phyloP scores from a whole-genome alignment of 2,113 vertebrate species.

The Zapus hudsonius region DNA sequence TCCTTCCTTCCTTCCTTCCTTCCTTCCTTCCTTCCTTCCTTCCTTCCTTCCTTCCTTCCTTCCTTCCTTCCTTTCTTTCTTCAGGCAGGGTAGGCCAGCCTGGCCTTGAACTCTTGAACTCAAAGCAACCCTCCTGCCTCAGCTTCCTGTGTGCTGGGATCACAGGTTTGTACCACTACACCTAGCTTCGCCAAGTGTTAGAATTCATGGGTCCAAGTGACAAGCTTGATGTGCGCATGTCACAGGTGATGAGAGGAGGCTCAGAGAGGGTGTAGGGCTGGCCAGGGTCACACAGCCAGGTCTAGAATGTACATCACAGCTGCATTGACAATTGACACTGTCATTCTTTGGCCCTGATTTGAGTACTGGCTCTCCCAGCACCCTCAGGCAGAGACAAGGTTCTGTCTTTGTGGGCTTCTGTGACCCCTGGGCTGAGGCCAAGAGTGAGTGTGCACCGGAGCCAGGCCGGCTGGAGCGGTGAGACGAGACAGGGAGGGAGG shows the following conservation, averaged over 20 bases:
- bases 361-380: not conserved
- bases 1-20: no score
- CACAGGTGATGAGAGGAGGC: not conserved
- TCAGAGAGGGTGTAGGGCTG: not conserved
- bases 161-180: not conserved
- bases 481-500: rapidly evolving
- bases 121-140: not conserved
- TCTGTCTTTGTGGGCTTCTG: not conserved
- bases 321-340: no score
- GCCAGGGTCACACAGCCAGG: not conserved
- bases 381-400: not conserved
- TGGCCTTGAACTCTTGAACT: not conserved
- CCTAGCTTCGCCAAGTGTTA: not conserved
- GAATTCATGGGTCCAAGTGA: not conserved
- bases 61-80: not conserved
- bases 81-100: not conserved
- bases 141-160: not conserved
- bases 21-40: no score
- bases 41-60: no score
- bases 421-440: not conserved
- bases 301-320: not conserved
- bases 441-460: no score
- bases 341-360: not conserved
- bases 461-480: not conserved
- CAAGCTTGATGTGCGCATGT: not conserved